A percentile compares a stretch with the other conserved stretches of the same genome.
Evolutionary conservation across 2,888 invertebrate genomes (phyloP).

Genomic region (Stenodera caucasica): DNA sequence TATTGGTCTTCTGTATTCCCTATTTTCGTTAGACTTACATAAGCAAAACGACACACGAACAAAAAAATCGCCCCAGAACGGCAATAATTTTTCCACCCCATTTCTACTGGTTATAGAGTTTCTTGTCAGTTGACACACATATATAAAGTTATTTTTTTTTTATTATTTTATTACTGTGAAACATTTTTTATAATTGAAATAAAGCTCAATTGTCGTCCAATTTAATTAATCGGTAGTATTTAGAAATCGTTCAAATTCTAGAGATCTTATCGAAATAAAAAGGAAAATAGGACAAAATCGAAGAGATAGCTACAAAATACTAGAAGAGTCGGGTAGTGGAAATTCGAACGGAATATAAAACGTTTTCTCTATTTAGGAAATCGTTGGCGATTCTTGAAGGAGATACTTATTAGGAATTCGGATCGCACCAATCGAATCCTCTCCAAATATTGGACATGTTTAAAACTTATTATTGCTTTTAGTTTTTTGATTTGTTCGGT

Average conservation of each 20-base stretch:
- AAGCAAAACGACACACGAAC: neutral
- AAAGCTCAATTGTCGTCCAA: too few species aligned
- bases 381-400: neutral
- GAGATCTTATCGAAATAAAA: too few species aligned
- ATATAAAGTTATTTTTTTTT: too few species aligned
- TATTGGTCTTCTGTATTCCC: neutral
- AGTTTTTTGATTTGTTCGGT: slow-evolving; percentile 20
- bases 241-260: too few species aligned
- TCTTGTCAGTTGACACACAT: too few species aligned
- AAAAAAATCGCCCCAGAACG: neutral
- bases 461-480: slow-evolving; percentile 36
- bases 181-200: too few species aligned
- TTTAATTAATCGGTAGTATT: too few species aligned
- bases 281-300: neutral
- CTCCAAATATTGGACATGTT: slow-evolving; percentile 36
- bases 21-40: neutral
- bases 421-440: slow-evolving; percentile 29
- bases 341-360: slow-evolving; percentile 35
- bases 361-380: slow-evolving; percentile 34
- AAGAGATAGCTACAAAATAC: neutral
- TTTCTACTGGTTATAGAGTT: neutral
- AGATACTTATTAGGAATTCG: slow-evolving; percentile 33
- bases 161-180: too few species aligned
- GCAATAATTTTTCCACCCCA: neutral
- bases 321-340: slow-evolving; percentile 12